Base-by-base conservation (phyloP, 2,888 invertebrate species). In the Clostera curtula region DNA sequence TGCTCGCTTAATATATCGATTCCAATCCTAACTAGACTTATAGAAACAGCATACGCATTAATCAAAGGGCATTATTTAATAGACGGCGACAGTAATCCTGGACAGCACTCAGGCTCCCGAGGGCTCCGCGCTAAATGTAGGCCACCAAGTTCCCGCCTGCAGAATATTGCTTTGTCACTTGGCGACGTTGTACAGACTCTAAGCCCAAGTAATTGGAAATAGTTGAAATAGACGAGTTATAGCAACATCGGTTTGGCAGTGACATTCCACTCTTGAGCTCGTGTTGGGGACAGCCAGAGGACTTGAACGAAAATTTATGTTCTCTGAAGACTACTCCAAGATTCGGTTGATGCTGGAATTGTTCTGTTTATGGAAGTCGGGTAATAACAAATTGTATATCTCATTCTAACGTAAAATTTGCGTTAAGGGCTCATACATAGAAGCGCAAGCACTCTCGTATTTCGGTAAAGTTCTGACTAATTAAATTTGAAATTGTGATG, bases 151-250 rank as follows among this genome's bases (percentile, higher is more conserved):
- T 76, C 61, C 60, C 62, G 49, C 56, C 62, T 57, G 56, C 65
- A 59, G 77, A 79, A 82, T 82, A 83, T 83, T 82, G 82, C 80
- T 79, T 76, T 83, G 83, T 82, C 83, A 80, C 77, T 77, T 69
- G 74, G 69, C 73, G 74, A 77, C 76, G 69, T 76, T 67, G 72
- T 65, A 61, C 64, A 67, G 66, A 71, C 66, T 63, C 76, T 80
- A 77, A 83, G 76, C 74, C 72, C 71, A 71, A 80, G 79, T 82
- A 82, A 83, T 83, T 83, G 80, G 80, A 82, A 83, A 83, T 82
- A 77, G 74, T 80, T 80, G 79, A 79, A 83, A 80, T 79, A 75
- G 74, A 69, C 67, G 63, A 64, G 64, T 70, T 64, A 61, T 54
- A 65, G 60, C 63, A 67, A 70, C 70, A 66, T 62, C 52, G 59